Conservation (phyloP, 2,797 vertebrate species). For the Muscicapa striata region DNA sequence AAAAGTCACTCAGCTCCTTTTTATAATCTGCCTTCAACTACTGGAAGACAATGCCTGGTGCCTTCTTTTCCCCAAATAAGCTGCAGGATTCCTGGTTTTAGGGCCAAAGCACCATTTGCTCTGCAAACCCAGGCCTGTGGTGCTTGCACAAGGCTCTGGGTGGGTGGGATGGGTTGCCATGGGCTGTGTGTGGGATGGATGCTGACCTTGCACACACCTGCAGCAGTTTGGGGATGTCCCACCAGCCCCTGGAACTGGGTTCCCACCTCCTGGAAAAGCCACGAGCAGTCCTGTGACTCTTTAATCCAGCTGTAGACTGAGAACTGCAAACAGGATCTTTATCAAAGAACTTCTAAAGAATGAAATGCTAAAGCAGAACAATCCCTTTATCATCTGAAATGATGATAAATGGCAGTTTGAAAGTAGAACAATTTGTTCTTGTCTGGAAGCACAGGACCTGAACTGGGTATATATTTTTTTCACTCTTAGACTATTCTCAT, state of each 20-base stretch:
- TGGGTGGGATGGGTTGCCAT: accelerated
- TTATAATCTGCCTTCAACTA: accelerated
- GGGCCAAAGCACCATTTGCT: not conserved
- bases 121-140: not conserved
- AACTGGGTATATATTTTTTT: not conserved
- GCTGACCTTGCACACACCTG: not conserved
- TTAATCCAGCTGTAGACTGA: accelerated
- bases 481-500: not conserved
- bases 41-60: not conserved
- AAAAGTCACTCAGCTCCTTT: not conserved
- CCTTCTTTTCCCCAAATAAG: not conserved
- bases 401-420: not conserved
- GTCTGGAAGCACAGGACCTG: not conserved
- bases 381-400: not conserved
- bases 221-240: not conserved
- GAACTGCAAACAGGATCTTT: not conserved
- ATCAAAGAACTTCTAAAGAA: not conserved
- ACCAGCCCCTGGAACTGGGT: accelerated
- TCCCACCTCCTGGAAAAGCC: not conserved
- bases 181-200: not conserved
- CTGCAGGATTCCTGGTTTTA: not conserved
- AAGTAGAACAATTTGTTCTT: not conserved
- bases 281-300: not conserved
- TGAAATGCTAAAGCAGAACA: not conserved
- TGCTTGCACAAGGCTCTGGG: not conserved